Evolutionary conservation across 2,888 invertebrate genomes (phyloP), one percentile per base, ranked within the genome.

Genomic region (Frankliniella intonsa): DNA sequence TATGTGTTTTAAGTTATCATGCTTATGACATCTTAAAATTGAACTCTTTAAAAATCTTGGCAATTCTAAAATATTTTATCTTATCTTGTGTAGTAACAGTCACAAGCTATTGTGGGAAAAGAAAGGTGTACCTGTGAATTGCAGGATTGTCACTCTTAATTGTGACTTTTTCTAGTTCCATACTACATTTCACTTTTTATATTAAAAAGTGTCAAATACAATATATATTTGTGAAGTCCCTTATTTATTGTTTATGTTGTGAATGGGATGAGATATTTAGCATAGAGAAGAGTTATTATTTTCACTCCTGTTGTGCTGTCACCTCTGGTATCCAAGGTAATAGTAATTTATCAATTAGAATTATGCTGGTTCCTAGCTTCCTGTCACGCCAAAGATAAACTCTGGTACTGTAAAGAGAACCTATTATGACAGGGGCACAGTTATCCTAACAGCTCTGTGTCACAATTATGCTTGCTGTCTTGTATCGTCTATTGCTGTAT

Each of bases 241-340:
- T 76, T 76, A 76, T 76, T 76, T 76, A 76, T 76, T 76, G 22
- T 76, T 22, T 25, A 25, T 62, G 62, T 62, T 62, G 11, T 62
- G n/a, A 7, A 62, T n/a, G 0, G 19, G n/a, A 7, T 7, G 7
- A 62, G 62, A 17, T 14, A 62, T 14, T 1, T n/a, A 62, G 62
- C 62, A 62, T n/a, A 62, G 62, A 7, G n/a, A 62, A 19, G 62
- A 62, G 17, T 17, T 62, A 17, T 17, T 19, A 55, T 62, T 7
- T 17, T 62, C n/a, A 19, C 62, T 14, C 14, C 62, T 62, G 0
- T 62, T 62, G 62, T 0, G 0, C n/a, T 62, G 17, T 62, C 19
- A 19, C 12, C 17, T 1, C 62, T 62, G n/a, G 62, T 62, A n/a
- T 62, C 0, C n/a, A 10, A 62, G 62, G n/a, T 19, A 62, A 62